Evolutionary conservation across 2,113 vertebrate species (phyloP).

Genomic region (Bos indicus): DNA sequence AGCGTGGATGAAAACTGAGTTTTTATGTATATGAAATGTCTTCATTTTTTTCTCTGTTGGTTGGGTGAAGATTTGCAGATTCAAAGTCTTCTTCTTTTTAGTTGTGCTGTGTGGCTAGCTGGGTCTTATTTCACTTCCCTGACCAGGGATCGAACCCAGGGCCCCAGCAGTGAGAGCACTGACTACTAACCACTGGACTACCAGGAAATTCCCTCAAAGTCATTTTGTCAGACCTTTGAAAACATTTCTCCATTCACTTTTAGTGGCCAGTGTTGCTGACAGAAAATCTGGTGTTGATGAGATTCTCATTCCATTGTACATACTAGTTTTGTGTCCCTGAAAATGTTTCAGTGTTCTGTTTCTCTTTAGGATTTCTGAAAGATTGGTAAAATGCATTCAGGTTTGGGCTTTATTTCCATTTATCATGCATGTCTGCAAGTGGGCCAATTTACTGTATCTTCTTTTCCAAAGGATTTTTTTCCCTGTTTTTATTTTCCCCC

Average conservation of each 20-base stretch:
- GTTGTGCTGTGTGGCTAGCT: not conserved
- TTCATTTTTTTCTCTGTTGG: not conserved
- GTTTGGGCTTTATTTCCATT: not conserved
- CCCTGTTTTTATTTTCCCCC: not conserved
- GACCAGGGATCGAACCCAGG: not conserved
- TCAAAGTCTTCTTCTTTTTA: not conserved
- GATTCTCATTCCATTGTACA: not conserved
- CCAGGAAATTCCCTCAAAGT: not conserved
- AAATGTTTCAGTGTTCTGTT: not conserved
- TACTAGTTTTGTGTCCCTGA: not conserved
- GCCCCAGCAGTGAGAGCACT: not conserved
- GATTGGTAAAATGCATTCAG: not conserved
- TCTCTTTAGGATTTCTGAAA: not conserved
- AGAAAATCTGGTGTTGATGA: not conserved
- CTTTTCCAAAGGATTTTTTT: not conserved
- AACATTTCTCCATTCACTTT: not conserved
- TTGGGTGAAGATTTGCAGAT: not conserved
- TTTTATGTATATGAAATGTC: not conserved
- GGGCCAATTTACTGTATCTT: not conserved
- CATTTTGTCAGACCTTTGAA: not conserved
- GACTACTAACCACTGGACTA: not conserved
- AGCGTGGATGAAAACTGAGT: not conserved
- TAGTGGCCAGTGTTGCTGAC: not conserved
- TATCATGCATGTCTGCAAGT: not conserved
- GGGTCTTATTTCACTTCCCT: not conserved